phyloP scores from a whole-genome alignment of 1,140 invertebrate genomes.

The Papilio glaucus region DNA sequence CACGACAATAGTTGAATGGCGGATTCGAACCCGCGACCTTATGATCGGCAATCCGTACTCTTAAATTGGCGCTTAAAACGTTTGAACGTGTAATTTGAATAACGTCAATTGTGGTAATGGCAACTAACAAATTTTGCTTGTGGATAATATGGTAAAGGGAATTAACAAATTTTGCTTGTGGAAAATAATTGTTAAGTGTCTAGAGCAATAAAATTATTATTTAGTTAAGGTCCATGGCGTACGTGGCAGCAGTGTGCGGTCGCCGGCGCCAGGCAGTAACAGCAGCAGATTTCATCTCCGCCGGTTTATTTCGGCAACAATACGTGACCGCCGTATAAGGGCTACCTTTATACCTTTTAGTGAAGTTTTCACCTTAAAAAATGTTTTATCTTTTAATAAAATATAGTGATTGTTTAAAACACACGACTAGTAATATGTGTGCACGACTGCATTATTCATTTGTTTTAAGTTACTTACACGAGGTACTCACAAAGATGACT shows the following conservation, averaged over 20 bases:
- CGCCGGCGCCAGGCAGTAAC: conserved; percentile 57
- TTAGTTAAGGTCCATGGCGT: conserved; percentile 41
- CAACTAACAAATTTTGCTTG: too few species aligned
- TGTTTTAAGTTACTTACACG: conserved; percentile 8
- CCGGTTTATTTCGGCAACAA: conserved; percentile 59
- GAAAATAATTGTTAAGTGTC: too few species aligned
- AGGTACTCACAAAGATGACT: too few species aligned
- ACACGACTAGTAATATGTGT: conserved; percentile 10
- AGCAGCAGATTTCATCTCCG: conserved; percentile 61
- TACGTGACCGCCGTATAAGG: conserved; percentile 69
- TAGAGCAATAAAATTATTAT: too few species aligned
- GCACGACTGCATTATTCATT: conserved; percentile 5
- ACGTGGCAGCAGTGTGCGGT: conserved; percentile 34
- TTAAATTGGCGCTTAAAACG: too few species aligned
- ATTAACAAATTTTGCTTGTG: too few species aligned
- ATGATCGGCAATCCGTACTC: too few species aligned
- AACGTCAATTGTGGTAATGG: too few species aligned
- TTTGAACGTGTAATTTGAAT: too few species aligned
- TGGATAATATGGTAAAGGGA: too few species aligned
- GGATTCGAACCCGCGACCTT: too few species aligned
- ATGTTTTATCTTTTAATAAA: conserved; percentile 42
- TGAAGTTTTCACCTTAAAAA: conserved; percentile 63
- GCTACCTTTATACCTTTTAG: conserved; percentile 55
- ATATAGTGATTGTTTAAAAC: conserved; percentile 16
- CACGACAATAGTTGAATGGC: too few species aligned